These are phyloP conservation scores for Cottus gobio DNA, from an alignment of 2,113 vertebrate species.

Conservation along the genomic window DNA sequence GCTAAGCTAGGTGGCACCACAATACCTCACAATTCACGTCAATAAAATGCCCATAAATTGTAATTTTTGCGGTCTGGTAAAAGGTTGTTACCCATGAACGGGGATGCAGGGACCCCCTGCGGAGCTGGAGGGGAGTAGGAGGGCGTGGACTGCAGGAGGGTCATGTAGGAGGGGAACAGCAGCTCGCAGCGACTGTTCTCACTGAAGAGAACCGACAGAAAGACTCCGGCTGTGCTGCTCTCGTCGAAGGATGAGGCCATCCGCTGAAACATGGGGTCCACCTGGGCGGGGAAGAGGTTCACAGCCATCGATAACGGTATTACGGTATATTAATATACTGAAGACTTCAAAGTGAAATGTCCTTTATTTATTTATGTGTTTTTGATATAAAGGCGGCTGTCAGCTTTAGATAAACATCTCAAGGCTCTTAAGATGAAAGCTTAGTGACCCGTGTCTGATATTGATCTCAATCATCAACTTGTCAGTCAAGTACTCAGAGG, in stretches of 20 bases:
- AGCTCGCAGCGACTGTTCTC: slow-evolving; percentile 86
- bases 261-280: slow-evolving; percentile 92
- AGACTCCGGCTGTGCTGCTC: slow-evolving; percentile 89
- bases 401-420: background rate
- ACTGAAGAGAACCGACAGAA: slow-evolving; percentile 87
- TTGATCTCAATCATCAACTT: background rate
- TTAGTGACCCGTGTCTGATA: slow-evolving; percentile 3
- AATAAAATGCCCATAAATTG: too few species aligned
- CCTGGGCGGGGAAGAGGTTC: slow-evolving; percentile 53
- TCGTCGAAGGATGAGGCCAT: slow-evolving; percentile 90
- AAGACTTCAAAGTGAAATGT: background rate
- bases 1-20: background rate
- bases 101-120: slow-evolving; percentile 68
- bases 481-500: background rate
- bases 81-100: slow-evolving; percentile 76
- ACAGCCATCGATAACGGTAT: background rate
- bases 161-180: slow-evolving; percentile 84
- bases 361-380: background rate
- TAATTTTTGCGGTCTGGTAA: background rate
- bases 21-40: too few species aligned
- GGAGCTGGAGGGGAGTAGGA: slow-evolving; percentile 67
- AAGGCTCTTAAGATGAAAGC: background rate
- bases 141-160: slow-evolving; percentile 83
- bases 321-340: background rate
- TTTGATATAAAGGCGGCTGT: background rate